Conservation (phyloP, 2,797 vertebrate species). For the Neosilurus hyrtlii region DNA sequence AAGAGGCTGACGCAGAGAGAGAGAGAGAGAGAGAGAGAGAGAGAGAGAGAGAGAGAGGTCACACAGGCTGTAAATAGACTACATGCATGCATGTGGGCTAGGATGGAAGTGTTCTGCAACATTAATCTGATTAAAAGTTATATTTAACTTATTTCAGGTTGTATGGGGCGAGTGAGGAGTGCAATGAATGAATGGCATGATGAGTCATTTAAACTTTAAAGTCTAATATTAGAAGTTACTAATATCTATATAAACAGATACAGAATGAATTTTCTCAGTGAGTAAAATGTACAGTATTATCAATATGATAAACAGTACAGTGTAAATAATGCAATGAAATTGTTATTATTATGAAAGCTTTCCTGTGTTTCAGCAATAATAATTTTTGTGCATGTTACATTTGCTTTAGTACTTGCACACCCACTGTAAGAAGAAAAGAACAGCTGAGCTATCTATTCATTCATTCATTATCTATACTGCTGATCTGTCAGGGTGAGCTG, state of each 20-base stretch:
- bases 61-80: slow-evolving; percentile 40
- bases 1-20: slow-evolving; percentile 35
- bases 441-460: neutral
- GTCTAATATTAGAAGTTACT: too few species aligned
- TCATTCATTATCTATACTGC: too few species aligned
- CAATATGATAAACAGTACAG: too few species aligned
- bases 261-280: too few species aligned
- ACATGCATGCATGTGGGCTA: slow-evolving; percentile 35
- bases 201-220: neutral
- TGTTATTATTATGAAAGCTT: neutral
- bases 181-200: too few species aligned
- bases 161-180: too few species aligned
- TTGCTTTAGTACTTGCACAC: neutral
- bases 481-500: too few species aligned
- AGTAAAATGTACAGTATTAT: too few species aligned
- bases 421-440: neutral
- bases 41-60: slow-evolving; percentile 11
- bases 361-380: neutral
- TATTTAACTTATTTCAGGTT: slow-evolving; percentile 1
- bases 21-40: neutral
- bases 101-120: neutral
- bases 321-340: too few species aligned
- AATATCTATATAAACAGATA: too few species aligned
- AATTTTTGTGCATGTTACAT: too few species aligned
- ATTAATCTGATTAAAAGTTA: neutral